Evolutionary conservation across 2,888 invertebrate genomes (phyloP), one percentile per base, ranked within the genome.

Genomic region (Leptarthrus brevirostris): DNA sequence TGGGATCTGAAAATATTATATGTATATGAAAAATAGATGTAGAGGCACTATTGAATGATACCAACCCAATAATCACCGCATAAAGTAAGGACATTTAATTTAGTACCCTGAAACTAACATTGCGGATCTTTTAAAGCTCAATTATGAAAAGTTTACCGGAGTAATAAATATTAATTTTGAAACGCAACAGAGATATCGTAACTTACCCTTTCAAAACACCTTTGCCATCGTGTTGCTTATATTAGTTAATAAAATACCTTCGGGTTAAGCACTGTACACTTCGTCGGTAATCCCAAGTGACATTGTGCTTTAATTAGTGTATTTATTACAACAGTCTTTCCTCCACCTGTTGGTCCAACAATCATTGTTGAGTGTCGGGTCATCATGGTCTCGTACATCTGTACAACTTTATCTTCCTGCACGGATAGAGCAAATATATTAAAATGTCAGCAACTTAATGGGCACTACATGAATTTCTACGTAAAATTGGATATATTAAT

Each of bases 371-470:
- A 95, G 85, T 96, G 96, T 40, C 96, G 89, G 0, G 94, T 96
- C 93, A 95, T 93, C 95, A 96, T 96, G 0, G 95, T 95, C 86
- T 97, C 96, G 82, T 96, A 95, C 83, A 97, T 82, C 84, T 97
- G 96, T 3, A 96, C 91, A 18, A 96, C 91, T 88, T 95, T 95
- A 81, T 94, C 93, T 75, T 93, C 89, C 93, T 94, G 80, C 3
- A 78, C 61, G 70, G 53, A 34, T 44, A 26, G 22, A 36, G 56
- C 24, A 24, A 49, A 69, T 52, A 36, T 69, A 69, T 69, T 69
- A 69, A 69, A 52, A 69, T 70, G 52, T 70, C 53, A 70, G 53
- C 56, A 56, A 30, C 47, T 44, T 47, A 56, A 56, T 56, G 72
- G 44, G 54, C 12, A 44, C 56, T 40, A 69, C 69, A 69, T 20